phyloP scores from a whole-genome alignment of 2,888 invertebrate genomes.

The Ochropleura leucogaster region DNA sequence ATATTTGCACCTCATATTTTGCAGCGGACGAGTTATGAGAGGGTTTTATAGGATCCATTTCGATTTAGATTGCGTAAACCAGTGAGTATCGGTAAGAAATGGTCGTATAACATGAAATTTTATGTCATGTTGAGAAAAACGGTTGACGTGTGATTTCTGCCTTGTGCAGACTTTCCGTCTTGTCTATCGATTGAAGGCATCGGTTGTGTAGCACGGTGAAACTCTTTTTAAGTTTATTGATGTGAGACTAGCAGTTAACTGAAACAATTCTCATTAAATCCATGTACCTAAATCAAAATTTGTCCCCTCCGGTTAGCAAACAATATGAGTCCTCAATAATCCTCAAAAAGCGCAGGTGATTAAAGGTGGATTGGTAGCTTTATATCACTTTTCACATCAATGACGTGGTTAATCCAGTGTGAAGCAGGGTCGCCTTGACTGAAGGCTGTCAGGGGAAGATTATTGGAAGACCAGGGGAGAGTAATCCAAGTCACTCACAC shows the following conservation, averaged over 20 bases:
- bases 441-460: constrained; percentile 81
- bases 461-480: constrained; percentile 73
- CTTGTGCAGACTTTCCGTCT: constrained; percentile 19
- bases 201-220: background rate
- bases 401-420: constrained; percentile 78
- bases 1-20: constrained; percentile 86
- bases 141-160: constrained; percentile 40
- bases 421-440: constrained; percentile 76
- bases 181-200: constrained; percentile 17
- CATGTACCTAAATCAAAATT: constrained; percentile 31
- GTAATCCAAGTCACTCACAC: constrained; percentile 71
- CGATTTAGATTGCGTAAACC: constrained; percentile 73
- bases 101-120: constrained; percentile 58
- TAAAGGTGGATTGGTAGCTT: constrained; percentile 71
- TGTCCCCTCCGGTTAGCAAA: constrained; percentile 55
- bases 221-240: background rate
- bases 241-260: background rate
- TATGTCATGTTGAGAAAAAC: constrained; percentile 50
- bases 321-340: constrained; percentile 63
- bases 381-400: constrained; percentile 83
- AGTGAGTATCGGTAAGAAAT: constrained; percentile 49
- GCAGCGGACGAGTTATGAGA: constrained; percentile 70
- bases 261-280: constrained; percentile 14
- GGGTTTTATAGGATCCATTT: constrained; percentile 73
- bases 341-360: constrained; percentile 77